phyloP scores from a whole-genome alignment of 2,888 invertebrate genomes.

The Scrobipalpa costella region DNA sequence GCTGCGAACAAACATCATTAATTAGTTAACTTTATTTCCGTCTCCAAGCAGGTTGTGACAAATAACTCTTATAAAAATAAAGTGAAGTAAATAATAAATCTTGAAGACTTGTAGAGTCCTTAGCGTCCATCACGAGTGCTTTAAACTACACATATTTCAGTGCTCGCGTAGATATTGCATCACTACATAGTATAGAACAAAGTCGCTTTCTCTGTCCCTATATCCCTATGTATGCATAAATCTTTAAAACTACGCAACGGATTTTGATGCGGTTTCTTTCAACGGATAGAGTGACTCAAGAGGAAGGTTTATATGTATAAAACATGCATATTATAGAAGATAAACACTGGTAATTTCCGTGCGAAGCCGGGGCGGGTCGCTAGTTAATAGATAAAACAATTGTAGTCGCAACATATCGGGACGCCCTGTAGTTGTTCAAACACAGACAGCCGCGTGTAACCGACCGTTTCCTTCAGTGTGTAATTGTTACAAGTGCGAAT shows the following conservation, averaged over 20 bases:
- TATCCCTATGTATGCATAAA: no score
- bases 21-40: slow-evolving; percentile 24
- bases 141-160: background rate
- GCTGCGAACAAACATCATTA: slow-evolving; percentile 19
- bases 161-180: slow-evolving; percentile 9
- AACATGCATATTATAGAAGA: no score
- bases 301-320: no score
- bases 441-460: slow-evolving; percentile 16
- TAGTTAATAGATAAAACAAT: slow-evolving; percentile 11
- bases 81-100: background rate
- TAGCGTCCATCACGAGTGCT: background rate
- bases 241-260: no score
- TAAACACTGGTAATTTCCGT: no score
- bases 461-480: slow-evolving; percentile 20
- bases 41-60: background rate
- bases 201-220: no score
- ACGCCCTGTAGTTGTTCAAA: slow-evolving; percentile 21
- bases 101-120: background rate
- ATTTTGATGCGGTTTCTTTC: no score
- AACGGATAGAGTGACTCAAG: no score
- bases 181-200: no score
- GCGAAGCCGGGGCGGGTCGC: no score
- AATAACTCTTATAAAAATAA: no score
- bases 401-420: slow-evolving; percentile 6
- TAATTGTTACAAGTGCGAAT: slow-evolving; percentile 12